Percentiles rank a stretch among this genome's conserved stretches.
Evolutionary conservation across 2,797 vertebrate genomes (phyloP).

Genomic region (Falco cherrug): DNA sequence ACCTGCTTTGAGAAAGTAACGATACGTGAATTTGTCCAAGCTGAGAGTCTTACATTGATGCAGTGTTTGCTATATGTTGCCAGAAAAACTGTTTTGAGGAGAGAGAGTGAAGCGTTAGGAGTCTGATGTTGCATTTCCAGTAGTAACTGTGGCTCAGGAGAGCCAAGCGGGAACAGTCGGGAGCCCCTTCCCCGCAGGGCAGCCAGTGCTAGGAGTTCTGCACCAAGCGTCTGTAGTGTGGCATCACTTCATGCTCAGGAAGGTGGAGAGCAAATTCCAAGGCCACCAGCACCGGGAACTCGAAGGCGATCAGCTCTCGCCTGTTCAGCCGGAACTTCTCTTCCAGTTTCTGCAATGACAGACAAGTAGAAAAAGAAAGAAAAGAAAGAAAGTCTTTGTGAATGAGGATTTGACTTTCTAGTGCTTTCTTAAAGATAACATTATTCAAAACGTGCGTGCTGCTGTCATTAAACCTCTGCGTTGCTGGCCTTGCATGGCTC

Average conservation of each 20-base stretch:
- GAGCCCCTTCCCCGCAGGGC: constrained; percentile 69
- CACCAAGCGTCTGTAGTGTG: constrained; percentile 96
- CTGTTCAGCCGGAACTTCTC: constrained; percentile 96
- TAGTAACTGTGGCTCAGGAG: constrained; percentile 51
- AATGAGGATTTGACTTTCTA: neutral
- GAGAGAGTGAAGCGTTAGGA: neutral
- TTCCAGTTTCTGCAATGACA: constrained; percentile 84
- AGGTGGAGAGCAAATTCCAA: constrained; percentile 97
- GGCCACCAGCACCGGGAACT: constrained; percentile 96
- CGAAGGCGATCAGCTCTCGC: constrained; percentile 95
- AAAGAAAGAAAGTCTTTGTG: neutral
- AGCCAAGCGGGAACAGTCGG: neutral
- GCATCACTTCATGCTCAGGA: constrained; percentile 96
- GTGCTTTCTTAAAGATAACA: neutral
- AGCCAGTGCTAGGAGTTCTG: constrained; percentile 92
- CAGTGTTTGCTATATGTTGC: neutral
- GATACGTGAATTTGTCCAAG: neutral
- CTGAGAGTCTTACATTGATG: neutral
- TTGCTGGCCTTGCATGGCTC: neutral
- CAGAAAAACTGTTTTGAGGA: neutral
- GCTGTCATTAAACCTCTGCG: neutral
- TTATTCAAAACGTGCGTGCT: rapidly evolving
- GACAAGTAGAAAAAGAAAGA: neutral
- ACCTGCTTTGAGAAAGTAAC: constrained; percentile 7
- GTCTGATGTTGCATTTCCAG: constrained; percentile 78